These are phyloP conservation scores for Adoxophyes honmai DNA, from an alignment of 1,140 invertebrate species.

Conservation along the genomic window DNA sequence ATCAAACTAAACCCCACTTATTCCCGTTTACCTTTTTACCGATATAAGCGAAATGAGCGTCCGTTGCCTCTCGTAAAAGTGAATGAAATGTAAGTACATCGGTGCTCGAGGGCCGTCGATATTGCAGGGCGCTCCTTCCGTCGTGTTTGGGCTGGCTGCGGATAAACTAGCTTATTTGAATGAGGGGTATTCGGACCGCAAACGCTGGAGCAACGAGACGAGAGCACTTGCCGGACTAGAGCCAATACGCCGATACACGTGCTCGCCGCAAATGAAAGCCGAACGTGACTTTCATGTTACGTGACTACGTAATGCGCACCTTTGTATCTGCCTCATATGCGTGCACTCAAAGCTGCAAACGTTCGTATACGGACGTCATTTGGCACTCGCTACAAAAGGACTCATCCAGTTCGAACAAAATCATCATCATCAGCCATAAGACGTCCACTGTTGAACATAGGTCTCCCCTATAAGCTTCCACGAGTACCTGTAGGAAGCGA, in stretches of 20 bases:
- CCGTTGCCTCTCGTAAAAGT: background rate
- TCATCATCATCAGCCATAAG: no score
- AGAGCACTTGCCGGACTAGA: constrained; percentile 28
- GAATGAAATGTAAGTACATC: constrained; percentile 5
- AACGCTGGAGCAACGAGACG: constrained; percentile 32
- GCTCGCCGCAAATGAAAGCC: constrained; percentile 32
- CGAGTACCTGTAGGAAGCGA: no score
- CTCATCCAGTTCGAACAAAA: no score
- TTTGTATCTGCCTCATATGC: background rate
- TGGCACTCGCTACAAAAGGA: no score
- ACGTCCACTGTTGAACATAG: no score
- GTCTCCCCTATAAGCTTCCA: no score
- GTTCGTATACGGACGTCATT: no score
- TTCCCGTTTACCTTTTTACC: background rate
- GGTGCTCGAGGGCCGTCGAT: background rate
- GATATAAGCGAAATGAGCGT: background rate
- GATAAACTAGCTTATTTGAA: constrained; percentile 36
- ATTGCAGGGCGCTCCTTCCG: background rate
- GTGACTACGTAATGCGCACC: background rate
- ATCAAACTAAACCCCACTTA: background rate
- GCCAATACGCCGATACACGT: constrained; percentile 26
- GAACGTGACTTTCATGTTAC: constrained; percentile 23
- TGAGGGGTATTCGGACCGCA: constrained; percentile 32
- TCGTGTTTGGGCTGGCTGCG: constrained; percentile 3
- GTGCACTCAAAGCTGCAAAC: background rate